Base-by-base conservation (phyloP, 2,888 invertebrate genomes). In the Drosophila pseudotalamancana region DNA sequence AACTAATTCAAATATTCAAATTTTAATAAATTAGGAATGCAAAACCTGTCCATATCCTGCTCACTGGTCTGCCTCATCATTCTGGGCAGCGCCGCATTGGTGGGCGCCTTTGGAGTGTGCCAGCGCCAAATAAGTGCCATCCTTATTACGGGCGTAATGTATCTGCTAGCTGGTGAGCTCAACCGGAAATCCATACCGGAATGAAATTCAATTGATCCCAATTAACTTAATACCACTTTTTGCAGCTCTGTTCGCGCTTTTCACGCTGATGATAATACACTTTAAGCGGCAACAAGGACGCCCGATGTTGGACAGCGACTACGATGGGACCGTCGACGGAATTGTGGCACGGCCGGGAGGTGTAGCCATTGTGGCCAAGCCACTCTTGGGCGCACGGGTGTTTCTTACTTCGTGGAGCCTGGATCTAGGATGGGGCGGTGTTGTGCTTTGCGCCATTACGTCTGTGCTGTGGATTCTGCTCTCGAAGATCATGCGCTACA, bases 1-100 rank as follows among this genome's bases (percentile, higher is more conserved):
- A 42, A 32, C 29, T 51, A 51, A 73, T 45, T 27, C 14, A 29
- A 9, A 11, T 29, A n/a, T 16, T n/a, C n/a, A n/a, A 3, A 4
- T 16, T 14, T 11, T 27, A 2, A 16, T 29, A 14, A 21, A 6
- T n/a, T 31, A 72, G 98, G 98, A 88, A 97, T 98, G 97, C 97
- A 98, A 92, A 98, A 98, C 92, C 93, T 98, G 72, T 98, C 97
- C 57, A 98, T 98, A 91, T 98, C 98, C 9, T 98, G 98, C 91
- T 97, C 97, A 42, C 93, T 98, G 79, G 98, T 98, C 4, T 97
- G 97, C 87, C 93, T 98, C 51, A 97, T 98, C 84, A 95, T 98
- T 60, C 91, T 98, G 71, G 96, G 96, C 45, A 95, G 96, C 77
- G 97, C 98, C 0, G 96, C 97, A 4, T 92, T 97, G 56, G 96